A percentile compares a stretch with the other conserved stretches of the same genome.
phyloP scores from a whole-genome alignment of 2,888 invertebrate species.

The Lepidochitona cinerea region DNA sequence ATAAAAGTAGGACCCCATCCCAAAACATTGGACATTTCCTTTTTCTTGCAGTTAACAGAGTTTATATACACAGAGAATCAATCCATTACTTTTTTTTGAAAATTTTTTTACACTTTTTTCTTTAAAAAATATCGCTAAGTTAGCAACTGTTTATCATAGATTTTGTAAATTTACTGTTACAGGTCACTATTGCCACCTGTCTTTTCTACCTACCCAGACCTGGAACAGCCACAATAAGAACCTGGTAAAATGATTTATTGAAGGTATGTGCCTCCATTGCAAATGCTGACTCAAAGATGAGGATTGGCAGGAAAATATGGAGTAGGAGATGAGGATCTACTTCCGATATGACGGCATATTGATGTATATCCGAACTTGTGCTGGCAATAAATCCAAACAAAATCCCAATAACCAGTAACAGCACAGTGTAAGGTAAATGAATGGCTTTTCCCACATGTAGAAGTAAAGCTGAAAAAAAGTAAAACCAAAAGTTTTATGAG shows the following conservation, averaged over 20 bases:
- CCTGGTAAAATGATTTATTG: conserved; percentile 64
- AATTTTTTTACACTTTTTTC: too few relatives aligned
- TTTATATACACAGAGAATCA: too few relatives aligned
- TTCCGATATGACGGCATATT: conserved; percentile 49
- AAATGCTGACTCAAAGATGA: conserved; percentile 72
- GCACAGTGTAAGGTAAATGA: conserved; percentile 70
- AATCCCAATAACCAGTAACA: conserved; percentile 67
- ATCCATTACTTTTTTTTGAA: too few relatives aligned
- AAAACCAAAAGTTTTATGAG: neutral
- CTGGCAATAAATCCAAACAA: conserved; percentile 59
- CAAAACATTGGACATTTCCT: too few relatives aligned
- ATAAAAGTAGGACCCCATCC: too few relatives aligned
- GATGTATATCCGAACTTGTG: conserved; percentile 37
- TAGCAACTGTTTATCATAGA: too few relatives aligned
- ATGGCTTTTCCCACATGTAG: conserved; percentile 43
- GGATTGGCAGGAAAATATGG: conserved; percentile 69
- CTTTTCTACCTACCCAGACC: conserved; percentile 64
- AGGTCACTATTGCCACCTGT: too few relatives aligned
- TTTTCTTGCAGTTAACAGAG: too few relatives aligned
- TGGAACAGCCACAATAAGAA: conserved; percentile 65
- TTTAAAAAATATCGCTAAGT: too few relatives aligned
- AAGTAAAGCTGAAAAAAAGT: conserved; percentile 45
- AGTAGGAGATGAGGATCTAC: conserved; percentile 68
- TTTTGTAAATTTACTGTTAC: too few relatives aligned
- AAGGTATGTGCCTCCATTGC: conserved; percentile 71